These are phyloP conservation scores for Beaufortia kweichowensis DNA, from an alignment of 2,113 vertebrate species.

Conservation along the genomic window DNA sequence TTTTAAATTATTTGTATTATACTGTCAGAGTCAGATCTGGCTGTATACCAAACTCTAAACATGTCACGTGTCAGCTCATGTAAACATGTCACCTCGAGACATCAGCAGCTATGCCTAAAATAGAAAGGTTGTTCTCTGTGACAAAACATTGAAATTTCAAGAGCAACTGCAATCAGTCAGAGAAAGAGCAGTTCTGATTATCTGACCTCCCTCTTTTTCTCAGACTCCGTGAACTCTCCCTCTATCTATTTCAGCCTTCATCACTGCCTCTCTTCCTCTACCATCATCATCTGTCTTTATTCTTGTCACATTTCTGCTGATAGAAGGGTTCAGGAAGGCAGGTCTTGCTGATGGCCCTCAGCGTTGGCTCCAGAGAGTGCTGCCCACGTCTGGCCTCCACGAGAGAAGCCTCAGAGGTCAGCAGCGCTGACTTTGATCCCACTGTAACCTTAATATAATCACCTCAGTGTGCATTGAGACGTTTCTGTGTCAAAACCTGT, in stretches of 20 bases:
- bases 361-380: neutral
- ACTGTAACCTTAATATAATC: neutral
- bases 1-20: neutral
- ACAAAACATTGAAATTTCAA: slow-evolving; percentile 4
- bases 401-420: slow-evolving; percentile 9
- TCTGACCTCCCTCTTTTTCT: neutral
- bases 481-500: neutral
- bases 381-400: neutral
- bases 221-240: neutral
- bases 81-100: no score
- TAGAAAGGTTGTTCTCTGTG: neutral
- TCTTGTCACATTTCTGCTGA: slow-evolving; percentile 34
- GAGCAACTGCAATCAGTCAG: slow-evolving; percentile 9
- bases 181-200: neutral
- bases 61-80: no score
- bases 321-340: slow-evolving; percentile 9
- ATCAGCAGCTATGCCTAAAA: neutral
- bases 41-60: no score
- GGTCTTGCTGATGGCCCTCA: slow-evolving; percentile 32
- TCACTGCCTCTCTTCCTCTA: neutral
- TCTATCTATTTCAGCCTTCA: slow-evolving; percentile 9
- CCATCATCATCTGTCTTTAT: slow-evolving; percentile 6
- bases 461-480: neutral
- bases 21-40: neutral
- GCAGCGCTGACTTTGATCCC: neutral